A percentile compares a stretch with the other conserved stretches of the same genome.
These are phyloP conservation scores for Linnaemya tessellans DNA, from an alignment of 2,888 invertebrate species.

Conservation along the genomic window DNA sequence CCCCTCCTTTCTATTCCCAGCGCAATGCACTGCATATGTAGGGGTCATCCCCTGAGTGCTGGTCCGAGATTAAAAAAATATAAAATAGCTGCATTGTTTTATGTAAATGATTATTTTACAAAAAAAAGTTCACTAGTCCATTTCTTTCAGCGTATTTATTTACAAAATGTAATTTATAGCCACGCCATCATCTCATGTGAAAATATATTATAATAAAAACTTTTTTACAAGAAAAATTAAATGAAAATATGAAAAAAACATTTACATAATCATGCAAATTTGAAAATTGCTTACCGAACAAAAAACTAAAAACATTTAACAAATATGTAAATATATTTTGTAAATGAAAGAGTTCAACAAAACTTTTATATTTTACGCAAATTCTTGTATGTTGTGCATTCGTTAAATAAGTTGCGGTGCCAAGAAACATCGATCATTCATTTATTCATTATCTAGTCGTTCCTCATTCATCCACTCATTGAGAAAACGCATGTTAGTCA, in stretches of 20 bases:
- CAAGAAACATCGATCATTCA: slow-evolving; percentile 9
- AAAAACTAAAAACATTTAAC: slow-evolving; percentile 21
- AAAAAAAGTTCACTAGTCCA: background rate
- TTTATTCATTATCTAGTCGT: background rate
- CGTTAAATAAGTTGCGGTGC: background rate
- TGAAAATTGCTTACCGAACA: background rate
- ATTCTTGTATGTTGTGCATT: slow-evolving; percentile 44
- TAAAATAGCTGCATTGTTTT: too few relatives aligned
- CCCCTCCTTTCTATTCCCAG: too few relatives aligned
- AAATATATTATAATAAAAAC: background rate
- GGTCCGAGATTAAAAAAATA: too few relatives aligned
- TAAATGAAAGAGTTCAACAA: slow-evolving; percentile 36
- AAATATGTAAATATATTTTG: background rate
- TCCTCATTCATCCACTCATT: slow-evolving; percentile 1
- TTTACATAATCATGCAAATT: slow-evolving; percentile 48
- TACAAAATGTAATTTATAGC: background rate
- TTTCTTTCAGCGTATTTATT: background rate
- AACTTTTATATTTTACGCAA: slow-evolving; percentile 49
- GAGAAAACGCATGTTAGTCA: slow-evolving; percentile 62
- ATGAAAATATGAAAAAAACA: background rate
- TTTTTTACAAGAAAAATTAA: background rate
- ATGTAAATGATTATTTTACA: background rate
- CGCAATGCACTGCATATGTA: too few relatives aligned
- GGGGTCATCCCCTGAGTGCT: too few relatives aligned
- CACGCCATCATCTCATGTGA: slow-evolving; percentile 1